Conservation (phyloP, 2,113 vertebrate genomes). For the Baryphthengus martii region DNA sequence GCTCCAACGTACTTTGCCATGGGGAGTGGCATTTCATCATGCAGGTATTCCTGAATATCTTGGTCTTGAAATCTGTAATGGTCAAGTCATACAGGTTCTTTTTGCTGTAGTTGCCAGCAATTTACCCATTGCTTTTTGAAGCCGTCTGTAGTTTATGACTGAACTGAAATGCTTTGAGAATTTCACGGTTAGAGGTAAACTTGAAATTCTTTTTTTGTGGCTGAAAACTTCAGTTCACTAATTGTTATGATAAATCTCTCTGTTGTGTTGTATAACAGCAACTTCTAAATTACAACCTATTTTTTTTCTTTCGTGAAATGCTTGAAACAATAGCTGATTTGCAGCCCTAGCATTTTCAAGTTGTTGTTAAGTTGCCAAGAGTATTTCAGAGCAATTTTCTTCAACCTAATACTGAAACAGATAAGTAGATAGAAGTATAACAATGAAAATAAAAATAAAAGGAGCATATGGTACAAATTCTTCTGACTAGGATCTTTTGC, state of each 20-base stretch:
- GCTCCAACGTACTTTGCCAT: conserved; percentile 86
- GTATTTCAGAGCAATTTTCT: not conserved
- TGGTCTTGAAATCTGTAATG: not conserved
- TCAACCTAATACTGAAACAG: not conserved
- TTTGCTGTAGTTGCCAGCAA: not conserved
- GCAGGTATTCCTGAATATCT: conserved; percentile 80
- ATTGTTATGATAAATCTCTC: not conserved
- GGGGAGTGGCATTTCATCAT: conserved; percentile 96
- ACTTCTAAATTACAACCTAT: not conserved
- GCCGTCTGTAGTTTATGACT: not conserved
- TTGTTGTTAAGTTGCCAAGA: not conserved
- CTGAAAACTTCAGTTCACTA: not conserved
- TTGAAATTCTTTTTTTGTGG: not conserved
- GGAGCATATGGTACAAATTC: fast-evolving
- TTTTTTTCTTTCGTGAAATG: not conserved
- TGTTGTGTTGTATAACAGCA: not conserved
- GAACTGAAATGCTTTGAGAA: not conserved
- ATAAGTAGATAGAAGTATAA: not conserved
- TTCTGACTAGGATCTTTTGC: not conserved
- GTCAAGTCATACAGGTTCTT: not conserved
- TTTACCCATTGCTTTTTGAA: not conserved
- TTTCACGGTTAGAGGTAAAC: not conserved
- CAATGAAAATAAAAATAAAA: not conserved
- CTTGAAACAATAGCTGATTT: not conserved
- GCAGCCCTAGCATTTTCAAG: not conserved